Conservation (phyloP, 2,797 vertebrate genomes). For the Rhynchonycteris naso region DNA sequence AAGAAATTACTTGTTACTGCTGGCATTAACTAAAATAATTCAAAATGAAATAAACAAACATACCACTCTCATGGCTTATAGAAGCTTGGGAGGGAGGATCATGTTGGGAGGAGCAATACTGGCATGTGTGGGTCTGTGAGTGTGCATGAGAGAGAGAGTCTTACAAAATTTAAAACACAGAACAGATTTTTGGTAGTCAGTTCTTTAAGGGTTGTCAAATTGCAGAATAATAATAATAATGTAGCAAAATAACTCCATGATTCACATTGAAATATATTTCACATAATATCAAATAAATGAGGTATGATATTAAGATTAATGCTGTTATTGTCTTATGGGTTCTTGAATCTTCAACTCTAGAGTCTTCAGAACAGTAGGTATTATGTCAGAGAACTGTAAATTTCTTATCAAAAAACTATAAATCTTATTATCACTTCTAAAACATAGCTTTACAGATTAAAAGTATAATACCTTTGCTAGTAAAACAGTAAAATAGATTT, state of each 20-base stretch:
- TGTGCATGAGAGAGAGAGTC: neutral
- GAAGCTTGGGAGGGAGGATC: neutral
- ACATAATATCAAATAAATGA: neutral
- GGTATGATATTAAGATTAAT: neutral
- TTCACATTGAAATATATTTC: neutral
- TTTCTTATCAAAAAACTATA: constrained; percentile 35
- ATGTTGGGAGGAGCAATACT: neutral
- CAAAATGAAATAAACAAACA: neutral
- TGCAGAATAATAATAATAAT: neutral
- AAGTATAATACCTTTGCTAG: constrained; percentile 28
- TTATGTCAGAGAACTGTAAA: neutral
- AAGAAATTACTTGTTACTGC: neutral
- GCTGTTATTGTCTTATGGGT: neutral
- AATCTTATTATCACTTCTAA: constrained; percentile 35
- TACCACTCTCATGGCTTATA: neutral
- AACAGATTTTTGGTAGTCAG: neutral
- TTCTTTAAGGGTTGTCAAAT: neutral
- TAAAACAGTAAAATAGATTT: constrained; percentile 47
- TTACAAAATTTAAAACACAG: neutral
- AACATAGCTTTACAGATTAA: constrained; percentile 45
- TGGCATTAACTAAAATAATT: neutral
- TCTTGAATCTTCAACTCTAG: neutral
- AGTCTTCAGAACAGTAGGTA: neutral
- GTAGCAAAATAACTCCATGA: neutral
- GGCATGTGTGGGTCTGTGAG: fast-evolving